A percentile compares a stretch with the other conserved stretches of the same genome.
phyloP scores from a whole-genome alignment of 2,888 invertebrate genomes.

The Athalia cordata region DNA sequence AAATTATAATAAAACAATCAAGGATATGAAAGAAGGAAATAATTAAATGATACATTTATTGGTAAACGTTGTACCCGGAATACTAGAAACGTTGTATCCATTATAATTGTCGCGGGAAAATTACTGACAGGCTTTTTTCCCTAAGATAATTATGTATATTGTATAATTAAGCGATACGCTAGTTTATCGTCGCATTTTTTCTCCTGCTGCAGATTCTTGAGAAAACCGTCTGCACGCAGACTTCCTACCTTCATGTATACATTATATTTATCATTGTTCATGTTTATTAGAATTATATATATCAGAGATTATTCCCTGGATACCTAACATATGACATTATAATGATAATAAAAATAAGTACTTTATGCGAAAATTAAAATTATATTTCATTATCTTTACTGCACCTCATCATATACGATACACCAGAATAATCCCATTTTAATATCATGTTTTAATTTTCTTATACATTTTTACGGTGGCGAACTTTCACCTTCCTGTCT shows the following conservation, averaged over 20 bases:
- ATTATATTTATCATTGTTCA: slow-evolving; percentile 73
- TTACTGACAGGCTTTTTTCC: no score
- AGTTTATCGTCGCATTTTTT: slow-evolving; percentile 20
- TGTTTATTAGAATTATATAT: slow-evolving; percentile 72
- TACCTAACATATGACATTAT: slow-evolving; percentile 66
- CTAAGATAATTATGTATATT: no score
- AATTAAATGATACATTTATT: slow-evolving; percentile 47
- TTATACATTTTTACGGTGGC: no score
- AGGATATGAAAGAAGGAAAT: slow-evolving; percentile 42
- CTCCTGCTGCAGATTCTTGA: not conserved
- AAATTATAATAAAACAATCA: slow-evolving; percentile 17
- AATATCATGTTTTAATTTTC: not conserved
- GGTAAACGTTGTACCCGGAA: slow-evolving; percentile 47
- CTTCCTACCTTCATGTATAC: slow-evolving; percentile 71
- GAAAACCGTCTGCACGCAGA: slow-evolving; percentile 65
- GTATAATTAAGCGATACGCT: slow-evolving; percentile 62
- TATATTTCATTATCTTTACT: slow-evolving; percentile 41
- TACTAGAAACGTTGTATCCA: not conserved
- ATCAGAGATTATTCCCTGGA: slow-evolving; percentile 71
- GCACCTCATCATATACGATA: not conserved
- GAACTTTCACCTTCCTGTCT: no score
- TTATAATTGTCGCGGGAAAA: no score
- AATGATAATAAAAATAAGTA: slow-evolving; percentile 67
- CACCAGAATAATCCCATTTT: not conserved
- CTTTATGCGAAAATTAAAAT: slow-evolving; percentile 57